phyloP scores from a whole-genome alignment of 2,888 invertebrate species.

The Cryptops parisi region DNA sequence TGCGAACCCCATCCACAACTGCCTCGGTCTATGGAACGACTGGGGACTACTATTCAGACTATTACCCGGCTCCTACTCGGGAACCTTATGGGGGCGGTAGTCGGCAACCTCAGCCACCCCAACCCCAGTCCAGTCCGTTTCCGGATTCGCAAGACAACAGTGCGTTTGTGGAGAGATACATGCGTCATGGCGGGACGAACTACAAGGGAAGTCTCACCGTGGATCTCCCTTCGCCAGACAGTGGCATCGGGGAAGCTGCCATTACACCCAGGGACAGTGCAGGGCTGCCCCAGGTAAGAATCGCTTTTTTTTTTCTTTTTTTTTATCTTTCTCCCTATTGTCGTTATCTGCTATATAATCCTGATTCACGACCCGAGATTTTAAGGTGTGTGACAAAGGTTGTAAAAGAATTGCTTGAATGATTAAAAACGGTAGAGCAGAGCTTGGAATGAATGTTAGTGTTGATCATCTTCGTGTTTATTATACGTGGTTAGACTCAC shows the following conservation, averaged over 20 bases:
- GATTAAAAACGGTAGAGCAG: too few species aligned
- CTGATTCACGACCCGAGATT: neutral
- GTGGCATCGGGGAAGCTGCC: constrained; percentile 87
- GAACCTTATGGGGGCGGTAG: neutral
- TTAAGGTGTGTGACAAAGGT: too few species aligned
- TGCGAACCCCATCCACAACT: constrained; percentile 12
- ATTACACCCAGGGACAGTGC: constrained; percentile 82
- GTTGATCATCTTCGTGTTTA: too few species aligned
- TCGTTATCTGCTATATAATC: neutral
- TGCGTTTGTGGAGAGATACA: constrained; percentile 48
- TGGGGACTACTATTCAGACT: constrained; percentile 21
- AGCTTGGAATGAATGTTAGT: too few species aligned
- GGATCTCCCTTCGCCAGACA: constrained; percentile 88
- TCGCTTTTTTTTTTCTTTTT: too few species aligned
- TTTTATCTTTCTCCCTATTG: neutral
- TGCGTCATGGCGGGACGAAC: constrained; percentile 14
- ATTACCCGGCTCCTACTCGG: constrained; percentile 10
- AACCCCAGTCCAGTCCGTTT: neutral
- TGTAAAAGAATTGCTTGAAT: too few species aligned
- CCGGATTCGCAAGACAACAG: constrained; percentile 36
- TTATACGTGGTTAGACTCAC: too few species aligned
- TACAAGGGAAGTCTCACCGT: constrained; percentile 47
- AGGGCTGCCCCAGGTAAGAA: constrained; percentile 32
- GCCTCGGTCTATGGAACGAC: constrained; percentile 7
- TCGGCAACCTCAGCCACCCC: neutral